Percentiles rank a stretch among this genome's conserved stretches.
phyloP scores from a whole-genome alignment of 2,888 invertebrate genomes.

The Biston betularia region DNA sequence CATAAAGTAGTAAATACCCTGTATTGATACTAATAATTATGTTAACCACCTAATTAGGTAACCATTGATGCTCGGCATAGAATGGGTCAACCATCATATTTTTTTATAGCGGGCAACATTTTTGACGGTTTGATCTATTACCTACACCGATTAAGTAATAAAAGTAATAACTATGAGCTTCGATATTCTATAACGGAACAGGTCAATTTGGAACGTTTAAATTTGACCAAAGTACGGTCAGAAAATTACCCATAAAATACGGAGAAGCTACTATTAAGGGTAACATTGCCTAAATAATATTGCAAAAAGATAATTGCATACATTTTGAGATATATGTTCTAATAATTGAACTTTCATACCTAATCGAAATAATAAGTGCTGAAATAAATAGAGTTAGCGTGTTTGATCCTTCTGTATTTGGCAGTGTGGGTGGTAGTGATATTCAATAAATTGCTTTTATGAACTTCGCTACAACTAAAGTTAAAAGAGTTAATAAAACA shows the following conservation, averaged over 20 bases:
- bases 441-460: neutral
- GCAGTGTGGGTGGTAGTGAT: neutral
- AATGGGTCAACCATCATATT: constrained; percentile 45
- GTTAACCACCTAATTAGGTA: constrained; percentile 33
- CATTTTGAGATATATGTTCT: constrained; percentile 13
- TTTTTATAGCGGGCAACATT: constrained; percentile 49
- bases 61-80: constrained; percentile 34
- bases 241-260: constrained; percentile 39
- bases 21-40: constrained; percentile 38
- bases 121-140: constrained; percentile 63
- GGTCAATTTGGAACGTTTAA: constrained; percentile 65
- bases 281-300: constrained; percentile 36
- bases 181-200: constrained; percentile 70
- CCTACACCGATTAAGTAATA: constrained; percentile 75
- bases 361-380: neutral
- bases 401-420: neutral
- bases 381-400: neutral
- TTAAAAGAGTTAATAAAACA: too few species aligned
- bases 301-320: constrained; percentile 35
- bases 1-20: constrained; percentile 33
- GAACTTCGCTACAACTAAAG: neutral
- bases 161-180: constrained; percentile 68
- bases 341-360: constrained; percentile 10
- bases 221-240: constrained; percentile 45
- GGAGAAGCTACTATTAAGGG: constrained; percentile 30